Conservation (phyloP, 2,888 invertebrate genomes). For the Oxyteleia sp. region DNA sequence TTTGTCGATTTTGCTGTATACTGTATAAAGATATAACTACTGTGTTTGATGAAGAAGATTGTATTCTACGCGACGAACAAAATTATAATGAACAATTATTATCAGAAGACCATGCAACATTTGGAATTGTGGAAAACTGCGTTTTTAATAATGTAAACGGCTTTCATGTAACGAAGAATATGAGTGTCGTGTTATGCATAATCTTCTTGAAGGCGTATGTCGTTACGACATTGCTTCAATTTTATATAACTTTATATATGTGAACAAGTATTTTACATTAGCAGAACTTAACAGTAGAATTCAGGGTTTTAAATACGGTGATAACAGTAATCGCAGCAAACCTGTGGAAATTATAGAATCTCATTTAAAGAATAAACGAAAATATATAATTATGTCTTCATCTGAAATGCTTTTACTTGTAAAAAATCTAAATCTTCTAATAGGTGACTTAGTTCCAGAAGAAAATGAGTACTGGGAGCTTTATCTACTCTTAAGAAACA, state of each 20-base stretch:
- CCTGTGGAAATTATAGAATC: constrained; percentile 46
- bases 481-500: constrained; percentile 55
- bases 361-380: constrained; percentile 47
- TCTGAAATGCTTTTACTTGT: constrained; percentile 73
- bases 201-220: constrained; percentile 16
- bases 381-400: constrained; percentile 70
- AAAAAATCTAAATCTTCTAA: constrained; percentile 56
- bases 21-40: constrained; percentile 39
- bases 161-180: constrained; percentile 40
- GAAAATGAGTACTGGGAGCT: constrained; percentile 63
- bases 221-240: not conserved
- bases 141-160: constrained; percentile 36
- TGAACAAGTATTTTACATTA: constrained; percentile 8
- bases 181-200: constrained; percentile 23
- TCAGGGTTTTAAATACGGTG: constrained; percentile 71
- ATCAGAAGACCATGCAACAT: constrained; percentile 34
- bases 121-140: constrained; percentile 20
- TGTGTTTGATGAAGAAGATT: constrained; percentile 64
- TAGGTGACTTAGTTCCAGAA: constrained; percentile 67
- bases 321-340: constrained; percentile 68
- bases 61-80: constrained; percentile 41
- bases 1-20: constrained; percentile 73
- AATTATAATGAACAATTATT: constrained; percentile 62
- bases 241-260: constrained; percentile 21
- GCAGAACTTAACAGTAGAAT: constrained; percentile 65